Conservation (phyloP, 2,888 invertebrate species). For the Ernsta delagoae region DNA sequence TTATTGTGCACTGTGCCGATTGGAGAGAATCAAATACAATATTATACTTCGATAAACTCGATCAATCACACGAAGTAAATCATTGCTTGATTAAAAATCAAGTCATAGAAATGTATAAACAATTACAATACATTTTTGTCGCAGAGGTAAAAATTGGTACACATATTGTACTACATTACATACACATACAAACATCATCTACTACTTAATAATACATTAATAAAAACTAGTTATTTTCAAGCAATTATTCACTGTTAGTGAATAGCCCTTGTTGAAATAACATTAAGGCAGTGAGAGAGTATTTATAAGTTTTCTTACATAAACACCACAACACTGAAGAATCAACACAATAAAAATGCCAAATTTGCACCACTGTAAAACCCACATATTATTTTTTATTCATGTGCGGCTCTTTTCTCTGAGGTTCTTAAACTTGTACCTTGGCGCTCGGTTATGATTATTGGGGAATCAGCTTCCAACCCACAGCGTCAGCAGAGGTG, state of each 20-base stretch:
- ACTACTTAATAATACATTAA: constrained; percentile 28
- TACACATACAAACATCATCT: constrained; percentile 27
- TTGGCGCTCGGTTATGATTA: too few relatives aligned
- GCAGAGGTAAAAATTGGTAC: constrained; percentile 34
- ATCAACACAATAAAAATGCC: constrained; percentile 1
- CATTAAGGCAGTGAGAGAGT: constrained; percentile 28
- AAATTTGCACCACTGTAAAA: neutral
- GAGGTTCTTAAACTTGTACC: too few relatives aligned
- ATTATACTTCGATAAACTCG: constrained; percentile 26
- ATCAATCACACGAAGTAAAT: constrained; percentile 34
- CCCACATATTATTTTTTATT: too few relatives aligned
- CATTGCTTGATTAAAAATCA: constrained; percentile 28
- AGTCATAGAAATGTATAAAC: constrained; percentile 23
- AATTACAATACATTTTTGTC: constrained; percentile 23
- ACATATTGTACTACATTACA: constrained; percentile 34
- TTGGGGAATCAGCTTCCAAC: too few relatives aligned
- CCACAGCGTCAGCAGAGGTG: too few relatives aligned
- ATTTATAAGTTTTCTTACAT: constrained; percentile 2
- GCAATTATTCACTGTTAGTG: constrained; percentile 34
- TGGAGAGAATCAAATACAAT: constrained; percentile 40
- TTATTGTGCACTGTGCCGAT: constrained; percentile 37
- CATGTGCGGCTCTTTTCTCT: too few relatives aligned
- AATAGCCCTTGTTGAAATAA: constrained; percentile 24
- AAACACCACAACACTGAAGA: constrained; percentile 33
- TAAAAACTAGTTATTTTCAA: constrained; percentile 24